Base-by-base conservation (phyloP, 2,113 vertebrate species). In the Phasianus colchicus region DNA sequence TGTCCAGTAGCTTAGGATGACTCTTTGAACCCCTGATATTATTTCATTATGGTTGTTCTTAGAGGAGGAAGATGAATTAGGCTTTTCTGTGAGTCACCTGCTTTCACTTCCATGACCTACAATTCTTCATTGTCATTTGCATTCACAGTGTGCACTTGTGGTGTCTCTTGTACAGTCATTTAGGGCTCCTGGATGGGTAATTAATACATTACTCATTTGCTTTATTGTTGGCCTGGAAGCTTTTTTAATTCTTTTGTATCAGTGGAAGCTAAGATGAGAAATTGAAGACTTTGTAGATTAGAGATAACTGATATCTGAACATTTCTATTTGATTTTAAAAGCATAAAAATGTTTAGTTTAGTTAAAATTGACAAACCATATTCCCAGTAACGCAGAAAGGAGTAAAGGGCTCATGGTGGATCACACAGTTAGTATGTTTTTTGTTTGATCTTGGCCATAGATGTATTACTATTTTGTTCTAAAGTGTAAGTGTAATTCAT, bases 401-500 rank as follows among this genome's bases (percentile, higher is more conserved):
- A 90, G 40, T 77, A 88, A 94, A 86, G 77, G 48, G n/a, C 34
- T 32, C 4, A 6, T 29, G 40, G 38, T 93, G 88, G 95, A 96
- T 95, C 30, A 29, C n/a, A 84, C 38, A 54, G 63, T 94, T 97
- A 88, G 64, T 15, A 38, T 75, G 27, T 25, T 21, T 71, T 91
- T 76, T 70, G 88, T 94, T 95, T 96, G 85, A 94, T 97, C 93
- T 96, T 83, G 36, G 67, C 86, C 71, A 89, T 6, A 90, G 73
- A 71, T 84, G 47, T 86, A 86, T 86, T 88, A 84, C 83, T 92
- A 91, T 89, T 95, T 95, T 92, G 66, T 82, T 96, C 95, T 96
- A 88, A 95, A 94, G 81, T 95, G 66, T 74, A 85, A 90, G 47
- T 93, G 88, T 92, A 96, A 96, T 96, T 96, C 97, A 94, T 96